phyloP scores from a whole-genome alignment of 1,140 invertebrate species.

The Alviniconcha marisindica region DNA sequence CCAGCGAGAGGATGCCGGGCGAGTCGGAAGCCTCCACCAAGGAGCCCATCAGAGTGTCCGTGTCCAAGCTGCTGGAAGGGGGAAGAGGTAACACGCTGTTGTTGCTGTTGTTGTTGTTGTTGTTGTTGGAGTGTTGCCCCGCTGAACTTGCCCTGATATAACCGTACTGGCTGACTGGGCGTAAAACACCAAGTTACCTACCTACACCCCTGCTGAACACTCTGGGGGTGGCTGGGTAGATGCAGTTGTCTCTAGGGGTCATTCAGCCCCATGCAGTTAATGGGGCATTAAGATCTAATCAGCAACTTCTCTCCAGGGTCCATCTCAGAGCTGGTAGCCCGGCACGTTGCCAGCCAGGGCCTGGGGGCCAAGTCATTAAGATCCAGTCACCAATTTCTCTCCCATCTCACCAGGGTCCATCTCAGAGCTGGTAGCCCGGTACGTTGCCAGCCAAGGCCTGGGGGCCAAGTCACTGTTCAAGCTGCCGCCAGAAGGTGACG shows the following conservation, averaged over 20 bases:
- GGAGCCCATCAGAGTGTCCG: constrained; percentile 59
- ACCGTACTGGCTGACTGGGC: too few relatives aligned
- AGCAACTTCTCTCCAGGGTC: constrained; percentile 62
- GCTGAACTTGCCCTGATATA: too few relatives aligned
- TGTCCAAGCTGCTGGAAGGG: constrained; percentile 81
- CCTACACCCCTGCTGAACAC: too few relatives aligned
- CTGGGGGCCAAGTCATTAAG: constrained; percentile 65
- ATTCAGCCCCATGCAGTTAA: too few relatives aligned
- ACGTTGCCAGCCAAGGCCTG: constrained; percentile 60
- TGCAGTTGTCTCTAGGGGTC: too few relatives aligned
- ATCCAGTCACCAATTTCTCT: too few relatives aligned
- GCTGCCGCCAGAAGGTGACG: constrained; percentile 38
- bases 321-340: constrained; percentile 70
- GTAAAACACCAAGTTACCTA: too few relatives aligned
- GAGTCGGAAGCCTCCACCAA: constrained; percentile 33
- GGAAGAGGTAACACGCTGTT: constrained; percentile 91
- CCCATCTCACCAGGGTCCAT: constrained; percentile 58
- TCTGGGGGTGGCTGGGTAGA: too few relatives aligned
- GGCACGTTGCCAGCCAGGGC: constrained; percentile 60
- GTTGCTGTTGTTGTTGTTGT: too few relatives aligned
- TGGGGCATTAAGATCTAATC: too few relatives aligned
- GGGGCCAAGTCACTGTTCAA: constrained; percentile 63
- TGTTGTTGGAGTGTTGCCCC: too few relatives aligned
- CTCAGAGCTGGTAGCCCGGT: constrained; percentile 69
- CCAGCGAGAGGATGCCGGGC: constrained; percentile 5